phyloP scores from a whole-genome alignment of 1,140 invertebrate species.

The Bombus ignitus region DNA sequence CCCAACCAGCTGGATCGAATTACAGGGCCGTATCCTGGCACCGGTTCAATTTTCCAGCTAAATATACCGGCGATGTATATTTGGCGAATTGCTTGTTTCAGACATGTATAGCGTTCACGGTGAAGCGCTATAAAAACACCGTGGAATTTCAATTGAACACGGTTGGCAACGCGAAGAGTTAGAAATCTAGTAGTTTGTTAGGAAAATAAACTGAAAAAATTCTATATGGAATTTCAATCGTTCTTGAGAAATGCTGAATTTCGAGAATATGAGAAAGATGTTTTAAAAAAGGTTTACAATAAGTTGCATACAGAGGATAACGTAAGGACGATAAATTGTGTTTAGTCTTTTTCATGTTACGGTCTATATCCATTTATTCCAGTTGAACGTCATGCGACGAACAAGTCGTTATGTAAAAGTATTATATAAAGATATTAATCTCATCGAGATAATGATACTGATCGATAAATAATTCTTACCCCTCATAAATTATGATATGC shows the following conservation, averaged over 20 bases:
- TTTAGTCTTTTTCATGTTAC: background rate
- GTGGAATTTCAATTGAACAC: conserved; percentile 24
- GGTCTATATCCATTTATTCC: conserved; percentile 37
- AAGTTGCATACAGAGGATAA: background rate
- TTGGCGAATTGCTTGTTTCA: conserved; percentile 61
- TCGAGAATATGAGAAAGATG: too few species aligned
- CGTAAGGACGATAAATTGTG: background rate
- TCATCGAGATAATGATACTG: conserved; percentile 1
- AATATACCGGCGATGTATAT: conserved; percentile 60
- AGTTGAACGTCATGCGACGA: background rate
- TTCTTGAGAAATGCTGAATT: background rate
- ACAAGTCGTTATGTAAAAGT: conserved; percentile 23
- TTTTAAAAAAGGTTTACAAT: too few species aligned
- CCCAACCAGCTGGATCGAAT: conserved; percentile 55
- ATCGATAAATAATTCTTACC: conserved; percentile 22
- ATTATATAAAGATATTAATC: conserved; percentile 36
- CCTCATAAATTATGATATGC: conserved; percentile 11
- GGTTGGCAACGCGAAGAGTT: background rate
- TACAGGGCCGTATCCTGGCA: conserved; percentile 67
- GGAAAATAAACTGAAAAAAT: background rate
- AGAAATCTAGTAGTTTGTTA: background rate
- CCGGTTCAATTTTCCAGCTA: conserved; percentile 64
- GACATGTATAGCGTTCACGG: conserved; percentile 11
- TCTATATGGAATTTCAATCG: too few species aligned
- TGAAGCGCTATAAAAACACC: conserved; percentile 29